Evolutionary conservation across 2,113 vertebrate species (phyloP).

Genomic region (Prochilodus magdalenae): DNA sequence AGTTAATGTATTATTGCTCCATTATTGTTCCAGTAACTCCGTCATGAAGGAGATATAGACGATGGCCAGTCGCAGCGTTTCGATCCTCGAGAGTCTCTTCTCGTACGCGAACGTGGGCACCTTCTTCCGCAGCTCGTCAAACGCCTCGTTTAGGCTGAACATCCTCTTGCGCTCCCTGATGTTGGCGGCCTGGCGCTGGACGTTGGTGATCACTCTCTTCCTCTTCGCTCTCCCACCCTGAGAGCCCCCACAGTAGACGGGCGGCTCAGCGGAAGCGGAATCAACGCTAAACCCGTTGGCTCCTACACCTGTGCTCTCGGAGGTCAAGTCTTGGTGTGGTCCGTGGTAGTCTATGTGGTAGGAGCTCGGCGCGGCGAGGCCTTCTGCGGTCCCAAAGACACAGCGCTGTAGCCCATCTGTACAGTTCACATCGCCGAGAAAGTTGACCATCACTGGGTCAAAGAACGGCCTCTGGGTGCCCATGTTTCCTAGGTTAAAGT

Average conservation of each 20-base stretch:
- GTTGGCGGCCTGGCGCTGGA: slow-evolving; percentile 95
- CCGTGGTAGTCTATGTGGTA: slow-evolving; percentile 63
- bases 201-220: slow-evolving; percentile 88
- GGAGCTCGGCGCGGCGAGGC: slow-evolving; percentile 45
- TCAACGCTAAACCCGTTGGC: slow-evolving; percentile 1
- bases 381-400: slow-evolving; percentile 48
- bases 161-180: slow-evolving; percentile 92
- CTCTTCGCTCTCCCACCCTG: slow-evolving; percentile 79
- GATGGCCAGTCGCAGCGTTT: slow-evolving; percentile 93
- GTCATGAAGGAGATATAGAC: slow-evolving; percentile 98
- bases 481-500: slow-evolving; percentile 56
- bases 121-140: slow-evolving; percentile 91
- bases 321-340: slow-evolving; percentile 60
- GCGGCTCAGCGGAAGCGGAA: slow-evolving; percentile 49
- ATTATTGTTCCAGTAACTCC: slow-evolving; percentile 80
- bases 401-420: slow-evolving; percentile 66
- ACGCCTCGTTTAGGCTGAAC: slow-evolving; percentile 97
- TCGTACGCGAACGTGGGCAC: slow-evolving; percentile 98
- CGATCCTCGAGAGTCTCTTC: slow-evolving; percentile 93
- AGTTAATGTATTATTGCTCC: neutral
- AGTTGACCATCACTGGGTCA: slow-evolving; percentile 74
- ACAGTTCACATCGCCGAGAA: slow-evolving; percentile 78
- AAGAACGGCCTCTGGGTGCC: slow-evolving; percentile 71
- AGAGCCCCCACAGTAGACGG: slow-evolving; percentile 49
- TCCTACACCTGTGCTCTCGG: slow-evolving; percentile 8